Percentiles rank a stretch among this genome's conserved stretches.
phyloP scores from a whole-genome alignment of 2,113 vertebrate species.

The Lophura nycthemera region DNA sequence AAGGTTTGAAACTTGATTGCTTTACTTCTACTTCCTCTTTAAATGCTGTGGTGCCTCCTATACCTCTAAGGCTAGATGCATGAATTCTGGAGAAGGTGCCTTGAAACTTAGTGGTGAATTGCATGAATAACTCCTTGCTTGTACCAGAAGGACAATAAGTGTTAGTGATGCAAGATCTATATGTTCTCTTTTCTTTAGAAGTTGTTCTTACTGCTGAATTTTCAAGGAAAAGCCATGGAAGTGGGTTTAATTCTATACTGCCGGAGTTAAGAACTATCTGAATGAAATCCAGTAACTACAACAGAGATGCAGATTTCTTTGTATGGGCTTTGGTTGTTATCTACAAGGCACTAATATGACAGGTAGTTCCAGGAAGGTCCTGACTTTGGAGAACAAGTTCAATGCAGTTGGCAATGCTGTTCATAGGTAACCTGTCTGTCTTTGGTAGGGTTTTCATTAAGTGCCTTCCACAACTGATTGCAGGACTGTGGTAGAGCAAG shows the following conservation, averaged over 20 bases:
- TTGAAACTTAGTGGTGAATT: background rate
- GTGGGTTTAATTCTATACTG: background rate
- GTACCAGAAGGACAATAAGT: background rate
- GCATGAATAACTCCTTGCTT: background rate
- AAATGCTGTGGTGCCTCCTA: background rate
- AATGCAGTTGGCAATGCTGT: background rate
- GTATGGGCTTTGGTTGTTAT: background rate
- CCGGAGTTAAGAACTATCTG: background rate
- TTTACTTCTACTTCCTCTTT: background rate
- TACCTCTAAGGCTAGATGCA: background rate
- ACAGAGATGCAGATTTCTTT: background rate
- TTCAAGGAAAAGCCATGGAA: background rate
- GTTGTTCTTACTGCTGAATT: background rate
- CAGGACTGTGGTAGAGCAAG: background rate
- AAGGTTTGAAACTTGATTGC: background rate
- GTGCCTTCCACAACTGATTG: background rate
- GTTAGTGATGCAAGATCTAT: background rate
- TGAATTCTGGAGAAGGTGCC: background rate
- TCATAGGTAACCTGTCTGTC: background rate
- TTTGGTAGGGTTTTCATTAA: background rate
- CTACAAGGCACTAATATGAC: background rate
- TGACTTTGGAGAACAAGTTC: background rate
- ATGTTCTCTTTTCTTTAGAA: background rate
- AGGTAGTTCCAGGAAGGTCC: background rate
- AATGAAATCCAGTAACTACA: background rate